Evolutionary conservation across 2,888 invertebrate species (phyloP).

Genomic region (Sarcophaga variegata): DNA sequence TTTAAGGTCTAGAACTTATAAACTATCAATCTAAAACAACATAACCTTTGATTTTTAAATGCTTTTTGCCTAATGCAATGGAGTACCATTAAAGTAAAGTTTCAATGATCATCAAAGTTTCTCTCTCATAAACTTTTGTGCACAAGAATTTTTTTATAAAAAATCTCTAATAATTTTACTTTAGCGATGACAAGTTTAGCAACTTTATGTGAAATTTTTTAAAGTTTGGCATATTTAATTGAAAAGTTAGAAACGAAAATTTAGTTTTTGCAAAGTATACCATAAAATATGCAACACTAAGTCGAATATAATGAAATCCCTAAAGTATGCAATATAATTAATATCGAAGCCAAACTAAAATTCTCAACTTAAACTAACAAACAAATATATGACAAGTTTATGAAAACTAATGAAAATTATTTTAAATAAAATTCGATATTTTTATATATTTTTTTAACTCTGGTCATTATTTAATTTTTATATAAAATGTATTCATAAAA

Average conservation of each 20-base stretch:
- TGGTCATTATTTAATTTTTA: too few relatives aligned
- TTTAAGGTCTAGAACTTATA: too few relatives aligned
- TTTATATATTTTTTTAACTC: too few relatives aligned
- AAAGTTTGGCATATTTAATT: background rate
- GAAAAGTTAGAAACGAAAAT: background rate
- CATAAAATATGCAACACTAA: slow-evolving; percentile 26
- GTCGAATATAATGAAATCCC: slow-evolving; percentile 14
- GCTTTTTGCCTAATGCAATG: too few relatives aligned
- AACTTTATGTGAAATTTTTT: slow-evolving; percentile 11
- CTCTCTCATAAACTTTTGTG: too few relatives aligned
- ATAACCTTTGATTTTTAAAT: too few relatives aligned
- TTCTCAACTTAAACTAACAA: background rate
- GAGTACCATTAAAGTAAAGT: too few relatives aligned
- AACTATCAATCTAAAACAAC: too few relatives aligned
- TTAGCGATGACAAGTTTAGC: background rate
- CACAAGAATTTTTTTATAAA: too few relatives aligned
- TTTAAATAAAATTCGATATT: background rate
- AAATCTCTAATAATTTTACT: too few relatives aligned
- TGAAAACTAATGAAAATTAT: background rate
- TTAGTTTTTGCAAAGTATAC: background rate
- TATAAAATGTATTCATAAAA: background rate
- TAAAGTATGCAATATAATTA: slow-evolving; percentile 11
- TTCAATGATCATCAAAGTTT: too few relatives aligned
- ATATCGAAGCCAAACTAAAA: background rate
- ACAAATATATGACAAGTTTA: background rate